Conservation (phyloP, 2,113 vertebrate species). For the Sebastes fasciatus region DNA sequence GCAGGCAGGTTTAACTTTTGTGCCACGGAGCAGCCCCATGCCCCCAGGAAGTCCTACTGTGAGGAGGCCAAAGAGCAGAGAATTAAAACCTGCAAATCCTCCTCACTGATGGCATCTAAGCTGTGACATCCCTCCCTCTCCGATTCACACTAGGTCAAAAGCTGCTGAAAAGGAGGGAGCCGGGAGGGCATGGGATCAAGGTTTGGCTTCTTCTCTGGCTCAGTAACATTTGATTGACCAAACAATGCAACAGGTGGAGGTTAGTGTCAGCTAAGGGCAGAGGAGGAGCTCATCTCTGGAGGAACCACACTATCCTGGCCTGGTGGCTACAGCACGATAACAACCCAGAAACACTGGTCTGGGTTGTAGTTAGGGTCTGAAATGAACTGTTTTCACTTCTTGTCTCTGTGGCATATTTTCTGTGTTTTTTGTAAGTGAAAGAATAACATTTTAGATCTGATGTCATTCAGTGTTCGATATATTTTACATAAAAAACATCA, state of each 20-base stretch:
- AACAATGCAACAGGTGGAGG: slow-evolving; percentile 75
- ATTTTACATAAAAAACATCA: too few species aligned
- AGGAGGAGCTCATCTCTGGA: slow-evolving; percentile 29
- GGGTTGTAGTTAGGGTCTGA: too few species aligned
- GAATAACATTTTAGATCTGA: too few species aligned
- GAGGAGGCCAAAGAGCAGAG: slow-evolving; percentile 79
- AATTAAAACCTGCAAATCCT: slow-evolving; percentile 81
- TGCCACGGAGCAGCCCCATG: slow-evolving; percentile 54
- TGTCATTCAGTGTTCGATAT: too few species aligned
- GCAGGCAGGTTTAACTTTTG: slow-evolving; percentile 76
- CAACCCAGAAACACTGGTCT: neutral
- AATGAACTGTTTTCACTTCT: neutral
- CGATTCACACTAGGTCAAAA: slow-evolving; percentile 72
- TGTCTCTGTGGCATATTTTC: too few species aligned
- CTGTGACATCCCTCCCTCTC: slow-evolving; percentile 74
- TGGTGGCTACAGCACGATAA: neutral
- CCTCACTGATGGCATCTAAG: slow-evolving; percentile 74
- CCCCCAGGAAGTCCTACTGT: slow-evolving; percentile 79
- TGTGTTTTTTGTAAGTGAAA: too few species aligned
- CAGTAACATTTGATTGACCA: slow-evolving; percentile 61
- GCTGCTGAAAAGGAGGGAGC: slow-evolving; percentile 69
- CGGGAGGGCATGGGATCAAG: slow-evolving; percentile 71
- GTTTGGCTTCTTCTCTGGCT: slow-evolving; percentile 67
- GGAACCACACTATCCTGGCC: neutral
- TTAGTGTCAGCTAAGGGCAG: slow-evolving; percentile 39